Conservation (phyloP, 1,140 invertebrate species). For the Drosophila guanche region DNA sequence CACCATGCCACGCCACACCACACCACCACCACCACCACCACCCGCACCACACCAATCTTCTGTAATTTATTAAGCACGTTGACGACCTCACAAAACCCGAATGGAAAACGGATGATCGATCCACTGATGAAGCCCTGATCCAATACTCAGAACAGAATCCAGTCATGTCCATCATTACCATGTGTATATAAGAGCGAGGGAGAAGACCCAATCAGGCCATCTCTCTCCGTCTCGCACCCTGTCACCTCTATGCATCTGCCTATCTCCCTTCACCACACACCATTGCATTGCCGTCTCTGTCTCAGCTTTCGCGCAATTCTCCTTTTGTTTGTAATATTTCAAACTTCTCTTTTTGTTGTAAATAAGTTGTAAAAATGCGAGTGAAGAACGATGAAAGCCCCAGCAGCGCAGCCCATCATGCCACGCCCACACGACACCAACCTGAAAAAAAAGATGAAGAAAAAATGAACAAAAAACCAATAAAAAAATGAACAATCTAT, state of each 20-base stretch:
- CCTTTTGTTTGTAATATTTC: conserved; percentile 53
- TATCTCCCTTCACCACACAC: conserved; percentile 27
- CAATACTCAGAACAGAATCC: conserved; percentile 92
- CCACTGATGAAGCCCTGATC: conserved; percentile 85
- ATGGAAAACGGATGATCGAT: conserved; percentile 89
- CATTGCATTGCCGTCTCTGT: conserved; percentile 56
- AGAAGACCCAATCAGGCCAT: conserved; percentile 11
- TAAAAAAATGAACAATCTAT: conserved; percentile 43
- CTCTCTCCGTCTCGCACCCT: conserved; percentile 23
- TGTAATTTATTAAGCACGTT: conserved; percentile 95
- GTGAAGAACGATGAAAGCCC: conserved; percentile 21
- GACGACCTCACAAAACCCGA: conserved; percentile 86
- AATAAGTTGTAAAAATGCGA: conserved; percentile 43
- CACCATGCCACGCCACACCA: conserved; percentile 86
- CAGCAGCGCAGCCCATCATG: conserved; percentile 43
- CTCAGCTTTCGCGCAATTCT: conserved; percentile 74
- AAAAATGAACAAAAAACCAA: conserved; percentile 38
- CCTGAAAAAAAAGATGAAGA: conserved; percentile 40
- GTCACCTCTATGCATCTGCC: conserved; percentile 42
- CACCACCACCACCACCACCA: conserved; percentile 86
- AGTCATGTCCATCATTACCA: conserved; percentile 55
- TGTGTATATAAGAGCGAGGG: conserved; percentile 48
- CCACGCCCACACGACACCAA: conserved; percentile 66
- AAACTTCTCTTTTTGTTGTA: conserved; percentile 60
- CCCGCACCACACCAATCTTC: conserved; percentile 88